Evolutionary conservation across 2,888 invertebrate species (phyloP), one percentile per base, ranked within the genome.

Genomic region (Eumerus sabulonum): DNA sequence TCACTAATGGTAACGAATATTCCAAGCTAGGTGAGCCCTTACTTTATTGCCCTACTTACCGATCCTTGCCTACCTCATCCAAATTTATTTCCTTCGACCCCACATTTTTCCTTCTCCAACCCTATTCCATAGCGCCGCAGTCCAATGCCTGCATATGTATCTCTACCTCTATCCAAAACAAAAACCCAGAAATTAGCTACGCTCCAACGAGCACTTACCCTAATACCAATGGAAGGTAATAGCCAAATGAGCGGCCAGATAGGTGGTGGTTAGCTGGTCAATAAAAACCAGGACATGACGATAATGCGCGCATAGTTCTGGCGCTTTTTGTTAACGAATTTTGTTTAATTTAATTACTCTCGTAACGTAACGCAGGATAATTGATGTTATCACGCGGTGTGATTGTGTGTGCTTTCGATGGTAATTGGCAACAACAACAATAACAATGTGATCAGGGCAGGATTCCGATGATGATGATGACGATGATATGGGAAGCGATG

Each of bases 301-400:
- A 66, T 63, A 63, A 45, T 47, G 35, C 56, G 64, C 60, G 50
- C 35, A 62, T 67, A 73, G 72, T 77, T 77, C 62, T 44, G 50
- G 17, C 27, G 40, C 66, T 62, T 73, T 68, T 79, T 79, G 63
- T 57, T 14, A 63, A 50, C 54, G 64, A 74, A 70, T 79, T 77
- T 70, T 64, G 79, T 79, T 79, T 79, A 79, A 79, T 74, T 79
- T 79, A 79, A 79, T 79, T 74, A 64, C 74, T 45, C 63, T 79
- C 68, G 68, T 74, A 68, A 79, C 67, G 42, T 53, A 68, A 79
- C 67, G 42, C 48, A 38, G 63, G 63, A 70, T 79, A 73, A 74
- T 73, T 68, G 68, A 70, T 74, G 79, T 73, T n/a, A n/a, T 79
- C 68, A 63, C 63, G 38, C 50, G 62, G 57, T 38, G 18, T 44